Percentiles rank a stretch among this genome's conserved stretches.
Evolutionary conservation across 2,888 invertebrate species (phyloP).

Genomic region (Melieria picta): DNA sequence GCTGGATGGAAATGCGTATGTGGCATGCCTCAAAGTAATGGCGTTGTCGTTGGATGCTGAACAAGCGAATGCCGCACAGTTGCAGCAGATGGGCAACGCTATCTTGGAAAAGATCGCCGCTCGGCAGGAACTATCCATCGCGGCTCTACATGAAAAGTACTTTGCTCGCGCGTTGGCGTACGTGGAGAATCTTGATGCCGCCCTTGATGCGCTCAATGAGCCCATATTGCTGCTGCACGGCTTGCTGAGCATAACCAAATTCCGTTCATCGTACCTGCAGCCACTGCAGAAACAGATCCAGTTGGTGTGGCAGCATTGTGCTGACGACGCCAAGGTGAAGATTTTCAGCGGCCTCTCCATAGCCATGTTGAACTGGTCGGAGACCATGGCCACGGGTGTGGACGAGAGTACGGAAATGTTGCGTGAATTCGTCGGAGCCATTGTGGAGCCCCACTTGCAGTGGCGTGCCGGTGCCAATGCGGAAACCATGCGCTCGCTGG

Average conservation of each 20-base stretch:
- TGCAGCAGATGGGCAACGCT: slow-evolving; percentile 40
- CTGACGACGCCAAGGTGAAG: slow-evolving; percentile 60
- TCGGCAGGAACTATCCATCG: slow-evolving; percentile 41
- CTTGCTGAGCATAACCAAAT: slow-evolving; percentile 54
- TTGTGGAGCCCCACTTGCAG: slow-evolving; percentile 57
- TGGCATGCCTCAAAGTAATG: slow-evolving; percentile 58
- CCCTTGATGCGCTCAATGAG: slow-evolving; percentile 58
- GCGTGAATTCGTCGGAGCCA: slow-evolving; percentile 46
- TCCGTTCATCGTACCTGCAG: slow-evolving; percentile 53
- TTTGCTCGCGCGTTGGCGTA: slow-evolving; percentile 52
- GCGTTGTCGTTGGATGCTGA: slow-evolving; percentile 52
- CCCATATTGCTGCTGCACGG: slow-evolving; percentile 61
- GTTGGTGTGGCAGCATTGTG: slow-evolving; percentile 54
- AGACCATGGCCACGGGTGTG: slow-evolving; percentile 45
- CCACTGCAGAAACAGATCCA: slow-evolving; percentile 55
- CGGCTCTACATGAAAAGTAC: slow-evolving; percentile 54
- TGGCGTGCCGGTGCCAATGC: slow-evolving; percentile 63
- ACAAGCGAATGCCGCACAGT: slow-evolving; percentile 36
- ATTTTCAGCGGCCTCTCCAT: slow-evolving; percentile 61
- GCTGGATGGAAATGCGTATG: slow-evolving; percentile 52
- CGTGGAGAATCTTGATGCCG: slow-evolving; percentile 59
- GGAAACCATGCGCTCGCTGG: slow-evolving; percentile 63
- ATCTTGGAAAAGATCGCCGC: slow-evolving; percentile 50
- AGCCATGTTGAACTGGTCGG: slow-evolving; percentile 57
- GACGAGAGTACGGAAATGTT: slow-evolving; percentile 52